A percentile compares a stretch with the other conserved stretches of the same genome.
These are phyloP conservation scores for Coranthus polyacanthus DNA, from an alignment of 2,797 vertebrate species.

Conservation along the genomic window DNA sequence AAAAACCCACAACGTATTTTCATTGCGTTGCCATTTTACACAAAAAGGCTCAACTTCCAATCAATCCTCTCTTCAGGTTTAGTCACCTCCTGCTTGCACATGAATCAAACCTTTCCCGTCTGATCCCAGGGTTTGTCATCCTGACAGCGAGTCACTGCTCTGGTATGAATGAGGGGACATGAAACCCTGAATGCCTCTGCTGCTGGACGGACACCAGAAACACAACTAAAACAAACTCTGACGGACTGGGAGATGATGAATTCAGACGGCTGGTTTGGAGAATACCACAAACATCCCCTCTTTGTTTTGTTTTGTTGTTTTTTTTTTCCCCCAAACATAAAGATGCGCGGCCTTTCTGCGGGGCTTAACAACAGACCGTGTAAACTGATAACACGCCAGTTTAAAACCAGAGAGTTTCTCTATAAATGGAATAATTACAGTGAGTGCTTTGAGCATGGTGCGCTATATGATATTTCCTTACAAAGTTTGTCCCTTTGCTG, in stretches of 20 bases:
- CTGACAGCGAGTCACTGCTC: slow-evolving; percentile 50
- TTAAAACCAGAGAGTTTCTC: slow-evolving; percentile 28
- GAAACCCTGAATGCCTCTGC: slow-evolving; percentile 34
- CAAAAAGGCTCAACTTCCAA: too few species aligned
- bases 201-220: slow-evolving; percentile 24
- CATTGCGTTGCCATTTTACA: too few species aligned
- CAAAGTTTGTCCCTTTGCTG: too few species aligned
- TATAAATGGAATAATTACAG: neutral
- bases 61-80: neutral
- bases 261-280: neutral
- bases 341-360: neutral
- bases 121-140: slow-evolving; percentile 17
- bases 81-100: neutral
- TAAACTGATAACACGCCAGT: slow-evolving; percentile 5
- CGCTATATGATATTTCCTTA: too few species aligned
- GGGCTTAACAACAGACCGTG: slow-evolving; percentile 3
- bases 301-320: too few species aligned
- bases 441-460: too few species aligned
- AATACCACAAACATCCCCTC: slow-evolving; percentile 11
- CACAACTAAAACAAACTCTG: slow-evolving; percentile 26
- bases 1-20: too few species aligned
- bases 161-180: slow-evolving; percentile 58
- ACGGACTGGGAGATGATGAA: slow-evolving; percentile 1
- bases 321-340: too few species aligned
- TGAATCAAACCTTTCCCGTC: neutral